Conservation (phyloP, 2,797 vertebrate species). For the Avahi laniger region DNA sequence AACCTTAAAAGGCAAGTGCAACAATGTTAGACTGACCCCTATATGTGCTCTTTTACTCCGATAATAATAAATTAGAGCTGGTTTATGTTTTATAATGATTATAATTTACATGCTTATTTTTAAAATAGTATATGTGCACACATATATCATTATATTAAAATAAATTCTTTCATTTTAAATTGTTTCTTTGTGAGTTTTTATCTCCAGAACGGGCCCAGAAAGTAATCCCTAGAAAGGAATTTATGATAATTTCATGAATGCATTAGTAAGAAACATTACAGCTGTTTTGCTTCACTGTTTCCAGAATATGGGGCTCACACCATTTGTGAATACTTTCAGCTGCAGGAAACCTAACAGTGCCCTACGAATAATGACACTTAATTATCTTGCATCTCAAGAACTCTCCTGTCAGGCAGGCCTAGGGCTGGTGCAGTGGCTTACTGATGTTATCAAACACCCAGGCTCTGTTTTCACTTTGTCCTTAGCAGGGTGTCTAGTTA, state of each 20-base stretch:
- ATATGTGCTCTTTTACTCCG: conserved; percentile 77
- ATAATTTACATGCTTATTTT: conserved; percentile 84
- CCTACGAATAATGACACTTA: not conserved
- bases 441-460: not conserved
- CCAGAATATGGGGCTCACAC: not conserved
- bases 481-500: not conserved
- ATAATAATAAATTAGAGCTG: conserved; percentile 76
- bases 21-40: conserved; percentile 70
- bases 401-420: not conserved
- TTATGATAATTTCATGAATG: conserved; percentile 30
- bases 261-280: conserved; percentile 37
- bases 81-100: conserved; percentile 75
- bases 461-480: not conserved
- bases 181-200: conserved; percentile 58
- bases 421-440: not conserved
- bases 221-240: not conserved
- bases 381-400: not conserved
- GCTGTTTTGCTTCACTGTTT: conserved; percentile 20
- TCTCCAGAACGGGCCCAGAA: not conserved
- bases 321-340: conserved; percentile 3
- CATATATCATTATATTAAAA: conserved; percentile 84
- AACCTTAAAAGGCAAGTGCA: conserved; percentile 75
- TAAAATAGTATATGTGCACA: conserved; percentile 76
- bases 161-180: conserved; percentile 82
- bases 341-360: not conserved